Base-by-base conservation (phyloP, 2,113 vertebrate genomes). In the Pampusana beccarii region DNA sequence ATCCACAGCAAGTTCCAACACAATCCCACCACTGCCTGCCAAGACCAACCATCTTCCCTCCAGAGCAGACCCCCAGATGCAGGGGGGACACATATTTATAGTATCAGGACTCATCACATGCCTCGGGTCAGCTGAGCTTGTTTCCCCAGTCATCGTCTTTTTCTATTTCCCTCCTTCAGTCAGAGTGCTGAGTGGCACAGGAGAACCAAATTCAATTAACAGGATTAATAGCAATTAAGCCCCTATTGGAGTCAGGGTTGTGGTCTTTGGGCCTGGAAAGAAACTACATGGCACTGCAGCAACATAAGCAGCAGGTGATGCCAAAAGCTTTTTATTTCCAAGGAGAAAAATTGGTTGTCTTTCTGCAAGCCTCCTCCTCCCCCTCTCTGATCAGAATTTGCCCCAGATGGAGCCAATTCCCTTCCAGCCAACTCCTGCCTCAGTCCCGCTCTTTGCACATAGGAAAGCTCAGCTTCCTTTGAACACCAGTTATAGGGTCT, bases 291-390 rank as follows among this genome's bases (percentile, higher is more conserved):
- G 75, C 89, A 67, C 69, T 92, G 65, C 69, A 75, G 82, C 65
- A 92, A 72, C 89, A 95, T 67, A 95, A 95, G 86, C 73, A 93
- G 83, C 95, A 97, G 86, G 93, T 96, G 89, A 93, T 95, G 89
- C 66, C 91, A 92, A 57, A 91, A 94, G 83, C 61, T 72, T 96
- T 97, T 89, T 56, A 84, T 81, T 95, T 79, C 65, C 73, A 86
- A 84, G 61, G 23, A 78, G 86, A 92, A 83, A 92, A 96, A 94
- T 33, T 38, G 28, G n/a, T 95, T 83, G 75, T 70, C 69, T 94
- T 94, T 57, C 75, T 77, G 54, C 50, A 92, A 91, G 36, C 51
- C 11, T 9, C 61, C 66, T 24, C 24, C 66, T 24, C 24, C 13
- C 28, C 4, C 5, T 34, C 50, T 36, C 80, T 42, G 31, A 40